Evolutionary conservation across 2,113 vertebrate species (phyloP).

Genomic region (Anhinga anhinga): DNA sequence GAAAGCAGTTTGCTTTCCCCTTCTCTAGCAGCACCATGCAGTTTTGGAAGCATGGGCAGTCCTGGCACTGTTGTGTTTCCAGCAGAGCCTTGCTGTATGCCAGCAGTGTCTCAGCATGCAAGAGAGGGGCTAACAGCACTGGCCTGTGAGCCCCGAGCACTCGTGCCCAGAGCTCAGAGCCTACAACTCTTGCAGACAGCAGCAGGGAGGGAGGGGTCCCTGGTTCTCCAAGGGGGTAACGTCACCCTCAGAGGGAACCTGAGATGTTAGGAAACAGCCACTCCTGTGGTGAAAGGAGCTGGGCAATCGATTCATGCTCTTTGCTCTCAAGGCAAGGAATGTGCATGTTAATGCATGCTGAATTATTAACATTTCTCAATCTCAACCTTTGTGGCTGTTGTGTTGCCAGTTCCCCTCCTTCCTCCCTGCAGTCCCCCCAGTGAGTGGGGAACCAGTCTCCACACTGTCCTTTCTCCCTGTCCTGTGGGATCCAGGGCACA

Average conservation of each 20-base stretch:
- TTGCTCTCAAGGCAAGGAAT: constrained; percentile 52
- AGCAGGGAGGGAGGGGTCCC: neutral
- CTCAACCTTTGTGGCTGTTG: neutral
- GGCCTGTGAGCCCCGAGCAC: neutral
- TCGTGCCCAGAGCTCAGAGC: neutral
- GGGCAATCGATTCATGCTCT: constrained; percentile 50
- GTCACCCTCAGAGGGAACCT: constrained; percentile 36
- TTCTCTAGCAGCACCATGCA: neutral
- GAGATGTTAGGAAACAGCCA: neutral
- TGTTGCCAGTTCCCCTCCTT: neutral
- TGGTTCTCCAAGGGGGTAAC: neutral
- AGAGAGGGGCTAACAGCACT: neutral
- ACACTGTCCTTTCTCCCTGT: neutral
- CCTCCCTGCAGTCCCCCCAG: neutral
- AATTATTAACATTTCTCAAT: constrained; percentile 68
- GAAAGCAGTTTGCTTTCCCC: neutral
- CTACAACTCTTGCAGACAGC: neutral
- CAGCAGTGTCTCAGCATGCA: neutral
- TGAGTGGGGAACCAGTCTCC: neutral
- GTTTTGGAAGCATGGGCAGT: neutral
- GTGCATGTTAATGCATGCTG: constrained; percentile 69
- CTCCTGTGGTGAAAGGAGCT: constrained; percentile 13
- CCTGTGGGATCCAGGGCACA: neutral
- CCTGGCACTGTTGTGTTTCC: neutral
- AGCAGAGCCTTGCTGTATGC: neutral